These are phyloP conservation scores for Hydrophis major DNA, from an alignment of 2,797 vertebrate genomes.

Conservation along the genomic window DNA sequence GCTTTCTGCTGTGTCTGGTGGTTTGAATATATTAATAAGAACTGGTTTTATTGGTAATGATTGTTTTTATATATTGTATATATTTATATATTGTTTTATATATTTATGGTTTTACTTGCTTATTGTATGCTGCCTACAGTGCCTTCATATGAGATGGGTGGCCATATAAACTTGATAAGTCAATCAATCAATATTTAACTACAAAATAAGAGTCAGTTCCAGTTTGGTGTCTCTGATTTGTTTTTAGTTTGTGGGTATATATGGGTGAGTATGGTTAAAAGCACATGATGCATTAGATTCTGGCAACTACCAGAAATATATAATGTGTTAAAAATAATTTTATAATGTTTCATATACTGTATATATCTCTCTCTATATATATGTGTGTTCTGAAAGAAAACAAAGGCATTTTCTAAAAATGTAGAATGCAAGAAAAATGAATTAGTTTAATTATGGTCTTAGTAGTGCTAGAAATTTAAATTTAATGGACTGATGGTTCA, in stretches of 20 bases:
- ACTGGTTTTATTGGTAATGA: not conserved
- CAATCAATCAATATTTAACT: slow-evolving; percentile 56
- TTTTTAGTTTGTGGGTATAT: slow-evolving; percentile 41
- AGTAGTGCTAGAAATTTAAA: slow-evolving; percentile 57
- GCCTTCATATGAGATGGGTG: not conserved
- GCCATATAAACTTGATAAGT: not conserved
- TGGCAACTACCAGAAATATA: slow-evolving; percentile 48
- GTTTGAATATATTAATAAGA: not conserved
- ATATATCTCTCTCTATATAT: slow-evolving; percentile 5
- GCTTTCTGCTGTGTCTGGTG: not conserved
- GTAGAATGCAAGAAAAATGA: slow-evolving; percentile 59
- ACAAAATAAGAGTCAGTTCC: slow-evolving; percentile 48
- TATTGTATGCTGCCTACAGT: not conserved
- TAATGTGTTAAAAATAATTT: slow-evolving; percentile 47
- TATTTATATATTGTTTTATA: not conserved
- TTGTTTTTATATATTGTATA: not conserved
- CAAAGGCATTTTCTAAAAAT: slow-evolving; percentile 35
- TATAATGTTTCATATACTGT: slow-evolving; percentile 32
- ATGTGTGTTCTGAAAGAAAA: slow-evolving; percentile 52
- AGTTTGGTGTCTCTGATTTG: slow-evolving; percentile 51
- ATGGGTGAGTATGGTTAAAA: slow-evolving; percentile 27
- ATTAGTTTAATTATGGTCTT: slow-evolving; percentile 67
- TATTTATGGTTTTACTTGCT: not conserved
- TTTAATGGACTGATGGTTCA: slow-evolving; percentile 64
- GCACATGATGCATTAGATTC: slow-evolving; percentile 35